Evolutionary conservation across 2,797 vertebrate species (phyloP).

Genomic region (Spatula versicolor): DNA sequence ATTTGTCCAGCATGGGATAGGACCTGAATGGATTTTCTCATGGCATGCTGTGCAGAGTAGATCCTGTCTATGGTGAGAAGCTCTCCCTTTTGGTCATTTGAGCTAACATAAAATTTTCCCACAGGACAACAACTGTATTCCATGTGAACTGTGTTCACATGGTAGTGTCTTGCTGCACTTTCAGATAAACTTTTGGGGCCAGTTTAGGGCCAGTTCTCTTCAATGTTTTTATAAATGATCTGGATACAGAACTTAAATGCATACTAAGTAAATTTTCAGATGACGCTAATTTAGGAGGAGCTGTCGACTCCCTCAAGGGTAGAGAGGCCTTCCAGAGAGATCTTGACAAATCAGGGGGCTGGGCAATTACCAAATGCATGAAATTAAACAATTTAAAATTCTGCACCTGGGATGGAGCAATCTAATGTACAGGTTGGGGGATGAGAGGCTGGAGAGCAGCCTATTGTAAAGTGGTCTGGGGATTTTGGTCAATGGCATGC

Average conservation of each 20-base stretch:
- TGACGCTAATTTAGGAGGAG: not conserved
- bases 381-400: too few relatives aligned
- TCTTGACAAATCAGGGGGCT: too few relatives aligned
- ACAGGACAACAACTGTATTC: not conserved
- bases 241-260: not conserved
- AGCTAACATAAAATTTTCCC: not conserved
- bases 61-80: not conserved
- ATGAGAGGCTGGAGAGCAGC: too few relatives aligned
- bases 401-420: too few relatives aligned
- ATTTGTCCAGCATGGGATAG: rapidly evolving
- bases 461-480: too few relatives aligned
- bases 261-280: not conserved
- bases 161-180: not conserved
- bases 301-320: not conserved
- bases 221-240: not conserved
- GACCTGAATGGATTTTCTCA: not conserved
- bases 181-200: not conserved
- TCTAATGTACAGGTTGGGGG: too few relatives aligned
- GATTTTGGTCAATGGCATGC: too few relatives aligned
- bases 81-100: not conserved
- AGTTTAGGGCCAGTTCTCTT: not conserved
- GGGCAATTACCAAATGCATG: too few relatives aligned
- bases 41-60: not conserved
- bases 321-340: not conserved
- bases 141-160: not conserved